phyloP scores from a whole-genome alignment of 1,140 invertebrate species.

The Drosophila suzukii region DNA sequence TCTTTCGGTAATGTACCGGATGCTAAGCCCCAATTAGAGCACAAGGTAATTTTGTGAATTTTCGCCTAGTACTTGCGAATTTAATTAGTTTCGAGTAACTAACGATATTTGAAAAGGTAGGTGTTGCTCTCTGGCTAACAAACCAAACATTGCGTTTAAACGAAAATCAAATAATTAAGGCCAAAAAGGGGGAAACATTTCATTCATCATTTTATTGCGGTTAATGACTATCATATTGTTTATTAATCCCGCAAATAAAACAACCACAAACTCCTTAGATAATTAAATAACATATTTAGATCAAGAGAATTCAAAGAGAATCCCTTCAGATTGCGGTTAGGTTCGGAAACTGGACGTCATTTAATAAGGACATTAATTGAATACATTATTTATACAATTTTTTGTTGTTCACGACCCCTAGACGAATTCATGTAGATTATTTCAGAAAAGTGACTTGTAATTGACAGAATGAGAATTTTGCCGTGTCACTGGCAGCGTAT shows the following conservation, averaged over 20 bases:
- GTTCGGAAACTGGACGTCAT: too few relatives aligned
- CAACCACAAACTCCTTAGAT: too few relatives aligned
- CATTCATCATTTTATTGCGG: too few relatives aligned
- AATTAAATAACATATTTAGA: too few relatives aligned
- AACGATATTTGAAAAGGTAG: not conserved
- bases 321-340: too few relatives aligned
- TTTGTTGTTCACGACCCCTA: not conserved
- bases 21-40: conserved; percentile 29
- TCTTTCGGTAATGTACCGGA: conserved; percentile 24
- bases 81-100: conserved; percentile 2
- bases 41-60: conserved; percentile 17
- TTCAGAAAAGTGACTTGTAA: not conserved
- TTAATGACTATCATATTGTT: too few relatives aligned
- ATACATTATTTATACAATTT: not conserved
- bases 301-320: too few relatives aligned
- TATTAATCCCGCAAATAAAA: too few relatives aligned
- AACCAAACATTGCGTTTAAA: not conserved
- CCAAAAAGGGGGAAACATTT: not conserved
- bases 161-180: not conserved
- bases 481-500: not conserved
- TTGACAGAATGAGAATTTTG: not conserved
- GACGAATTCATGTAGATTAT: not conserved
- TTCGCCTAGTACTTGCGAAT: not conserved
- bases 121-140: not conserved
- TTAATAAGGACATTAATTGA: too few relatives aligned